phyloP scores from a whole-genome alignment of 2,113 vertebrate species.

The Boulengeromyrus knoepffleri region DNA sequence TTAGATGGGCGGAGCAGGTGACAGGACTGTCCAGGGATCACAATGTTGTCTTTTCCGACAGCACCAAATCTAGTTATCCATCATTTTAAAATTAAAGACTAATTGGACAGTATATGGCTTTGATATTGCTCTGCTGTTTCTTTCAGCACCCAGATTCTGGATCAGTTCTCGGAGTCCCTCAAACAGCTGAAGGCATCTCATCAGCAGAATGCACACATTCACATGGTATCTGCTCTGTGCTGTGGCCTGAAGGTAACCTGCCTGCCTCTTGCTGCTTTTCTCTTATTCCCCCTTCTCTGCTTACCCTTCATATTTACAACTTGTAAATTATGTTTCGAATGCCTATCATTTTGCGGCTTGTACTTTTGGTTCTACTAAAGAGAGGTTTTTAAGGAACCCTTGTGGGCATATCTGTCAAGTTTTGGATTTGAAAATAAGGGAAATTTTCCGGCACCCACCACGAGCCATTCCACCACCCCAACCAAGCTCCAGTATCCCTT shows the following conservation, averaged over 20 bases:
- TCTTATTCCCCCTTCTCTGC: not conserved
- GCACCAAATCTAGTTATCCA: not conserved
- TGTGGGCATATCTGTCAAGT: not conserved
- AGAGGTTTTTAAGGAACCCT: not conserved
- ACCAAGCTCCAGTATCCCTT: too few relatives aligned
- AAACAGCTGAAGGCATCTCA: slow-evolving; percentile 78
- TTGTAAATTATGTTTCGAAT: not conserved
- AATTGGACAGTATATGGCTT: not conserved
- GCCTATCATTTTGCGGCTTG: not conserved
- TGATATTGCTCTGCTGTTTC: not conserved
- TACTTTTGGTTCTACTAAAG: not conserved
- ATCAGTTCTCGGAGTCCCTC: slow-evolving; percentile 73
- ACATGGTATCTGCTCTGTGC: slow-evolving; percentile 75
- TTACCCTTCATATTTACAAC: not conserved
- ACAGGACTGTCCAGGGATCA: not conserved
- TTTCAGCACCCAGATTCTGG: slow-evolving; percentile 69
- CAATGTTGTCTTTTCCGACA: not conserved
- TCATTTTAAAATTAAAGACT: not conserved
- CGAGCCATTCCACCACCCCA: too few relatives aligned
- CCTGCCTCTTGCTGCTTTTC: not conserved
- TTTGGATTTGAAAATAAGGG: too few relatives aligned
- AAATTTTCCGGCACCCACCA: too few relatives aligned
- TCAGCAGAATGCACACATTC: slow-evolving; percentile 73
- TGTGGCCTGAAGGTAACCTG: slow-evolving; percentile 76
- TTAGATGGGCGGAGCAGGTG: not conserved